Evolutionary conservation across 2,113 vertebrate genomes (phyloP), one percentile per base, ranked within the genome.

Genomic region (Scomber scombrus): DNA sequence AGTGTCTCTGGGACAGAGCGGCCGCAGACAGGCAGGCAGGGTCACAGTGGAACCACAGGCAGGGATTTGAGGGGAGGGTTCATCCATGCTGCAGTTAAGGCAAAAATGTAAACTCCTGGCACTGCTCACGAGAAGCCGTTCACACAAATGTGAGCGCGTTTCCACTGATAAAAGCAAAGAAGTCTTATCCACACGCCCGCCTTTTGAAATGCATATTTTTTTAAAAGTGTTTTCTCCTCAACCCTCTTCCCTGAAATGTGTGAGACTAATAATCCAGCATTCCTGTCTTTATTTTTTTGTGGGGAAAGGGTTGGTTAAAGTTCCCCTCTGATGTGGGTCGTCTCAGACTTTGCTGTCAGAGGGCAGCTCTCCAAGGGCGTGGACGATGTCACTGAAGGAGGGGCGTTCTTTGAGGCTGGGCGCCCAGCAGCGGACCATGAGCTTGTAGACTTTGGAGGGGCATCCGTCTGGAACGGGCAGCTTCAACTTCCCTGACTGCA

Each of bases 351-450:
- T 98, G 95, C 95, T 96, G 94, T 99, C 97, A 0, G 96, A 90
- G 0, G 96, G 92, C 89, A 94, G 93, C 79, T 97, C 96, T 75
- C 95, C 96, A 13, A 99, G 95, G 58, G 93, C 40, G 15, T 95
- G 95, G 82, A 96, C 92, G 0, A 99, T 94, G 86, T 99, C 97
- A 0, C 96, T 96, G 94, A 99, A 99, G 61, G 97, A 98, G 5
- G 97, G 98, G 11, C 98, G 96, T 75, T 99, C 98, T 89, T 99
- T 99, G 11, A 96, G 97, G 90, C 97, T 97, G 60, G 93, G 88
- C 1, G 96, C 95, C 97, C 97, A 98, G 94, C 98, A 99, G 88
- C 95, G 96, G 55, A 92, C 94, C 98, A 99, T 99, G 88, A 99
- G 95, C 92, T 97, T 97, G 95, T 95, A 94, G 26, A 98, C 91